Base-by-base conservation (phyloP, 2,888 invertebrate genomes). In the Resseliella maxima region DNA sequence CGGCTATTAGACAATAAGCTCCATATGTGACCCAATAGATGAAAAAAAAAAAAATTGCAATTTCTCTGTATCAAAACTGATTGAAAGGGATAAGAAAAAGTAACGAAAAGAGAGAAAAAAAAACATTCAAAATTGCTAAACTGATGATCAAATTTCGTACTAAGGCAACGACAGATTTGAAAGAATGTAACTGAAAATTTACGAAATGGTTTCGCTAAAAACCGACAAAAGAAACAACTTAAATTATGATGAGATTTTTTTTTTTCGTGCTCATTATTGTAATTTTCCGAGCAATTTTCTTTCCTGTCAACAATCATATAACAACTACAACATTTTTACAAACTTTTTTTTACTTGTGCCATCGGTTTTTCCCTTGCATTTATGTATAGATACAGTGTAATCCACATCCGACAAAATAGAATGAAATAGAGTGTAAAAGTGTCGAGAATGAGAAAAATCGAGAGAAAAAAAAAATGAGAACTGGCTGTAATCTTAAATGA, bases 11-110 rank as follows among this genome's bases (percentile, higher is more conserved):
- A 72, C 31, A 72, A 31, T 72, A 31, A 72, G 72, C 31, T 31
- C 72, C 72, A 72, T 31, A 72, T 72, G 72, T 72, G 72, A 72
- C 72, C 72, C n/a, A n/a, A n/a, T n/a, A n/a, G n/a, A n/a, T n/a
- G 35, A 35, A 72, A 24, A 50, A 59, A 72, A 31, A 72, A n/a
- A n/a, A n/a, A n/a, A n/a, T n/a, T n/a, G 15, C 35, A 15, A 31
- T 72, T 31, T 35, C 72, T 72, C 31, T 27, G 3, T 5, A 5
- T 5, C 18, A 35, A 15, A 72, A 72, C 6, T 72, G 72, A 72
- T 72, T 72, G 72, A 35, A 27, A 72, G 1, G 72, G 31, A 31
- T 31, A 8, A 18, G 3, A 72, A 72, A 35, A 31, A 18, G 46
- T 18, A 15, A 2, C 35, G 31, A 35, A 24, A 3, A 27, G 15